Base-by-base conservation (phyloP, 2,797 vertebrate genomes). In the Geotrypetes seraphini region DNA sequence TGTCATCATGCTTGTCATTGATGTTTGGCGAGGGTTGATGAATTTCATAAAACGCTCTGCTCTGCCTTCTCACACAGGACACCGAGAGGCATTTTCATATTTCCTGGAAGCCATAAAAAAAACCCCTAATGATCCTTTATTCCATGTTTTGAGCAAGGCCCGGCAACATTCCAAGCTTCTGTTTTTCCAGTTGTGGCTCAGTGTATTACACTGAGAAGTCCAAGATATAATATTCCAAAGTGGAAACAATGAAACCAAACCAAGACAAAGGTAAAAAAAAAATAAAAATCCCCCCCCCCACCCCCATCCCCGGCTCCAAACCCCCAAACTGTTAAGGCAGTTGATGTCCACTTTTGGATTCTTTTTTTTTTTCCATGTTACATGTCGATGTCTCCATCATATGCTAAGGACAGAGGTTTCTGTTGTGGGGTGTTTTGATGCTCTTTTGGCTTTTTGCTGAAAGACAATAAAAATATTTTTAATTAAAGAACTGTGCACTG, bases 311-410 rank as follows among this genome's bases (percentile, higher is more conserved):
- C n/a, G n/a, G n/a, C n/a, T n/a, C n/a, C n/a, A n/a, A n/a, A n/a
- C n/a, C n/a, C n/a, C 64, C 71, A 66, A 76, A 67, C 48, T 28
- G 53, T 79, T 84, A 85, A 83, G 81, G 81, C 78, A 83, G 79
- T 46, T 2, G 73, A 81, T 71, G 75, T 81, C 69, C 71, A 62
- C 63, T 67, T 80, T 81, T 78, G 73, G 70, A 59, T 69, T 69
- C 58, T 72, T 73, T 57, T 41, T 58, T 72, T 73, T 57, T 41
- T 42, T 47, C 53, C 40, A 41, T 25, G 36, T 91, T 76, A 99
- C 94, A 99, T 97, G 51, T 97, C 95, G 68, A 88, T 64, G 51
- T 99, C 92, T 44, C 91, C 91, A 5, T 99, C 95, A 2, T 99
- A 99, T 44, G 90, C 93, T 71, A 99, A 79, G 54, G 94, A 90